Percentiles rank a stretch among this genome's conserved stretches.
Evolutionary conservation across 2,797 vertebrate species (phyloP).

Genomic region (Lophura swinhoii): DNA sequence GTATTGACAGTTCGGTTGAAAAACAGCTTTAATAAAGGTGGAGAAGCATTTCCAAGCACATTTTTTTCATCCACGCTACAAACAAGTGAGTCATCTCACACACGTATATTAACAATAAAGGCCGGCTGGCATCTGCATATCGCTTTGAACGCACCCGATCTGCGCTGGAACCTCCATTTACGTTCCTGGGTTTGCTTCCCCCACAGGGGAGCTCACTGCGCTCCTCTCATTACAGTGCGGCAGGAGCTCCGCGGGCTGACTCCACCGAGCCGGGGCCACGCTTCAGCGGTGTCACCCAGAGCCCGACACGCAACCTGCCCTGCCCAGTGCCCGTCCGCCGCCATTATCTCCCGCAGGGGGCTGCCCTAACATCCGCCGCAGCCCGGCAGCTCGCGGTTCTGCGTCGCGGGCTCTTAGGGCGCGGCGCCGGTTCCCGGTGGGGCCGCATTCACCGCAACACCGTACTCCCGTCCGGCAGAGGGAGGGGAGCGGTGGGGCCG

Average conservation of each 20-base stretch:
- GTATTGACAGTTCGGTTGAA: neutral
- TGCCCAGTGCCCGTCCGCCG: rapidly evolving
- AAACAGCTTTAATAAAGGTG: conserved; percentile 7
- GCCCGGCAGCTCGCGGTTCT: too few species aligned
- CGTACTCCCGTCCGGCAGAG: neutral
- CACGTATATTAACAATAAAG: neutral
- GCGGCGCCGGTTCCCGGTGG: neutral
- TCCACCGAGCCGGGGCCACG: too few species aligned
- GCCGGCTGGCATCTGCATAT: neutral
- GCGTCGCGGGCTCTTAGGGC: neutral
- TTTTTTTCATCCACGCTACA: neutral
- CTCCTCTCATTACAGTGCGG: too few species aligned
- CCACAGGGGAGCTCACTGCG: rapidly evolving
- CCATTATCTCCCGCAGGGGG: rapidly evolving
- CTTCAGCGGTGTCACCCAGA: too few species aligned
- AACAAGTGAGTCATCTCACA: neutral
- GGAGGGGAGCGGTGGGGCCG: neutral
- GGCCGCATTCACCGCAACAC: neutral
- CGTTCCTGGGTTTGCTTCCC: neutral
- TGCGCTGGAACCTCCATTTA: neutral
- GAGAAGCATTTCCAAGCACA: neutral
- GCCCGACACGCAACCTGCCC: neutral
- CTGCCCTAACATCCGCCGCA: rapidly evolving
- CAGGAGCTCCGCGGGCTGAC: neutral
- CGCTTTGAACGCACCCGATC: neutral